A percentile compares a stretch with the other conserved stretches of the same genome.
These are phyloP conservation scores for Petrocephalus microphthalmus DNA, from an alignment of 2,113 vertebrate species.

Conservation along the genomic window DNA sequence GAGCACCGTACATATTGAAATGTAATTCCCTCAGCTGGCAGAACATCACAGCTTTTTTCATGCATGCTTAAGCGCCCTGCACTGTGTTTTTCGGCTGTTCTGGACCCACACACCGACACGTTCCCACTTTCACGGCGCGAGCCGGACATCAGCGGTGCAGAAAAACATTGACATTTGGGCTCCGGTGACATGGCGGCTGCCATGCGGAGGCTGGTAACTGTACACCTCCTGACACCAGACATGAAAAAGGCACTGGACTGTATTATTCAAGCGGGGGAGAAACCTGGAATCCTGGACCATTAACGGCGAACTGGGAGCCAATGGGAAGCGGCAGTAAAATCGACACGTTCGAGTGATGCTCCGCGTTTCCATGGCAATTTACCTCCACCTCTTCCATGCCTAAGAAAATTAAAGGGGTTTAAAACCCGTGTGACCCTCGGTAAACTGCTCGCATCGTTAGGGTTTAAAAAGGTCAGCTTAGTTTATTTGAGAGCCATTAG, in stretches of 20 bases:
- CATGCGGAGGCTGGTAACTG: not conserved
- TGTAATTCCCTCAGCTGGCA: slow-evolving; percentile 38
- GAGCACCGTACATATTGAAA: slow-evolving; percentile 40
- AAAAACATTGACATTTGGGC: not conserved
- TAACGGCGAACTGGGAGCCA: not conserved
- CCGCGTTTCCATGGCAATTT: not conserved
- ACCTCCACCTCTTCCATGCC: not conserved
- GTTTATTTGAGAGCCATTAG: not conserved
- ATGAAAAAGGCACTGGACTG: not conserved
- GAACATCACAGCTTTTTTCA: slow-evolving; percentile 25
- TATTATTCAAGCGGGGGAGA: not conserved
- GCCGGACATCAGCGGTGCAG: not conserved
- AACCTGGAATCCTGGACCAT: not conserved
- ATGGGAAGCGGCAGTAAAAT: not conserved
- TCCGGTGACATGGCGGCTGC: not conserved
- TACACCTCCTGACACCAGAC: not conserved
- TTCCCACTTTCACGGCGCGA: not conserved
- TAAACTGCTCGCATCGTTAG: not conserved
- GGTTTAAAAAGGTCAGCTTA: not conserved
- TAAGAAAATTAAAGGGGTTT: not conserved
- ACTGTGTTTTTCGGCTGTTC: slow-evolving; percentile 13
- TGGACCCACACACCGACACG: not conserved
- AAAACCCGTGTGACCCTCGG: not conserved
- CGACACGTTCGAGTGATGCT: not conserved
- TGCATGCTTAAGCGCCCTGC: slow-evolving; percentile 24